A percentile compares a stretch with the other conserved stretches of the same genome.
Conservation (phyloP, 2,113 vertebrate species). For the Anser brachyrhynchus region DNA sequence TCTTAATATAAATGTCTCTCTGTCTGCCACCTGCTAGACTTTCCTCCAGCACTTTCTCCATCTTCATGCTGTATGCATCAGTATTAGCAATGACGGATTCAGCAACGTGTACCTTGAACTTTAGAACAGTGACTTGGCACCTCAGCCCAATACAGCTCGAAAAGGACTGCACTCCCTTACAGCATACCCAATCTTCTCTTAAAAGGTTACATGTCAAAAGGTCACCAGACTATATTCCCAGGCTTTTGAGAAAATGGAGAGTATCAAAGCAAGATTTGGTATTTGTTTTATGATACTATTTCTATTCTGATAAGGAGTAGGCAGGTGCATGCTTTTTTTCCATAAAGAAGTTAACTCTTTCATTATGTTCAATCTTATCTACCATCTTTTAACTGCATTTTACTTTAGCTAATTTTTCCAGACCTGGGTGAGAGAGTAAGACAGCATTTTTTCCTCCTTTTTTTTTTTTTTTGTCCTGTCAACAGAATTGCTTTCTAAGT, state of each 20-base stretch:
- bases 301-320: not conserved
- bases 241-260: not conserved
- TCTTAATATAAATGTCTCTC: constrained; percentile 23
- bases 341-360: not conserved
- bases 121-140: not conserved
- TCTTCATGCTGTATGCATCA: not conserved
- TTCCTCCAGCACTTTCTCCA: not conserved
- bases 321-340: not conserved
- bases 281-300: not conserved
- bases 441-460: not conserved
- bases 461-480: not conserved
- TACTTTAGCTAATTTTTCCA: not conserved
- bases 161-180: not conserved
- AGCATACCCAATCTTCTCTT: not conserved
- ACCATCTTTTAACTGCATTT: not conserved
- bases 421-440: not conserved
- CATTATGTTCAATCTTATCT: not conserved
- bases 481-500: not conserved
- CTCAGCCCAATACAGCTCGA: not conserved
- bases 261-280: not conserved
- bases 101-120: not conserved
- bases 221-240: not conserved
- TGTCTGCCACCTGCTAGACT: constrained; percentile 4
- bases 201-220: not conserved
- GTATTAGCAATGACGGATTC: not conserved